These are phyloP conservation scores for Hypomesus transpacificus DNA, from an alignment of 2,113 vertebrate genomes.

Conservation along the genomic window DNA sequence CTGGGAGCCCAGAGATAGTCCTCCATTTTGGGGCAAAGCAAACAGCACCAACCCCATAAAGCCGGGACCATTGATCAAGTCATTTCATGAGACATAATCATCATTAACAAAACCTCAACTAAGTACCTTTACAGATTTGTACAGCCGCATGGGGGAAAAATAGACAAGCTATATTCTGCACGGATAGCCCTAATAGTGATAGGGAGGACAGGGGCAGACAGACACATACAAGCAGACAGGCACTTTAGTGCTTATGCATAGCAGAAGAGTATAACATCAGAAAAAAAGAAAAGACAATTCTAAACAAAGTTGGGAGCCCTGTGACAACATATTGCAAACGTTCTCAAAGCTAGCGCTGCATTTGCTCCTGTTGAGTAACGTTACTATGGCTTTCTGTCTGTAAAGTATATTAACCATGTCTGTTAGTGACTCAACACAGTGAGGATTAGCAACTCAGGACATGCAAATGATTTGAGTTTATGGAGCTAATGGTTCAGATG, in stretches of 20 bases:
- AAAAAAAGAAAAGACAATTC: slow-evolving; percentile 24
- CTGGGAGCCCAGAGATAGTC: slow-evolving; percentile 33
- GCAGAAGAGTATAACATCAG: slow-evolving; percentile 46
- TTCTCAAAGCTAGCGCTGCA: slow-evolving; percentile 8
- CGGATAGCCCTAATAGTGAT: slow-evolving; percentile 48
- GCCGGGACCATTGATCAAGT: slow-evolving; percentile 29
- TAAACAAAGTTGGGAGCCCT: neutral
- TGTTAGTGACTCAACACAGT: slow-evolving; percentile 58
- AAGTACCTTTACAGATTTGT: slow-evolving; percentile 44
- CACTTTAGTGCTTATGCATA: slow-evolving; percentile 69
- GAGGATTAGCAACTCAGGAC: slow-evolving; percentile 39
- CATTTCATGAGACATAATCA: slow-evolving; percentile 25
- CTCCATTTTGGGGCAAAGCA: slow-evolving; percentile 26
- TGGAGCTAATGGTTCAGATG: slow-evolving; percentile 38
- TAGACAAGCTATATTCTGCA: slow-evolving; percentile 49
- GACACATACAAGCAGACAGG: slow-evolving; percentile 51
- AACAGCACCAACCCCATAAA: slow-evolving; percentile 21
- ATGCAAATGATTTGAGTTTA: slow-evolving; percentile 46
- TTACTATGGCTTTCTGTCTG: slow-evolving; percentile 19
- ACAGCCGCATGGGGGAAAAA: slow-evolving; percentile 52
- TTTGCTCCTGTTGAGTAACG: slow-evolving; percentile 52
- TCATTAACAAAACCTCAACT: slow-evolving; percentile 28
- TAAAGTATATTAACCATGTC: slow-evolving; percentile 23
- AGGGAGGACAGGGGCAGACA: slow-evolving; percentile 17
- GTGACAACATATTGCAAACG: neutral